Conservation (phyloP, 1,140 invertebrate species). For the Drosophila kikkawai region DNA sequence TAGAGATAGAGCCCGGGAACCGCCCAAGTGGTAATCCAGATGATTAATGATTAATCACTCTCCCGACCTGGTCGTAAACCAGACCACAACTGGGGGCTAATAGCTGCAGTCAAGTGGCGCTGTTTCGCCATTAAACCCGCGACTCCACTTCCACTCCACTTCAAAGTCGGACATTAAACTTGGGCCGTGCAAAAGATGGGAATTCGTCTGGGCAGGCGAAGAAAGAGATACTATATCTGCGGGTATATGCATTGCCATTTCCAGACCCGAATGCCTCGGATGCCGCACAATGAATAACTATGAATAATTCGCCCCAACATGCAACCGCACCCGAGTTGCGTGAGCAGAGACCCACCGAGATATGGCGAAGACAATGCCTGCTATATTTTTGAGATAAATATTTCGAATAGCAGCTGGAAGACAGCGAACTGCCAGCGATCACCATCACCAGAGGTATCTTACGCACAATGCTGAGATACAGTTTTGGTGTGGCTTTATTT, state of each 20-base stretch:
- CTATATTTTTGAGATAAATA: slow-evolving; percentile 41
- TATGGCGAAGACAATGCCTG: slow-evolving; percentile 55
- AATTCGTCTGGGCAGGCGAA: slow-evolving; percentile 62
- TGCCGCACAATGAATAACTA: slow-evolving; percentile 73
- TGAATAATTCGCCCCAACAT: slow-evolving; percentile 67
- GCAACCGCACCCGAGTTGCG: slow-evolving; percentile 70
- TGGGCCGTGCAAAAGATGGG: slow-evolving; percentile 66
- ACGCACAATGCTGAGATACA: slow-evolving; percentile 34
- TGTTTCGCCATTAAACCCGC: slow-evolving; percentile 44
- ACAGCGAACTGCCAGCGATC: slow-evolving; percentile 8
- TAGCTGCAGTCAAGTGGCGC: slow-evolving; percentile 58
- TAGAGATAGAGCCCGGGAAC: slow-evolving; percentile 28
- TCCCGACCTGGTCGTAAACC: slow-evolving; percentile 24
- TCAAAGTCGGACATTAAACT: slow-evolving; percentile 75
- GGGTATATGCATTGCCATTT: slow-evolving; percentile 60
- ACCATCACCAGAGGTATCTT: slow-evolving; percentile 6
- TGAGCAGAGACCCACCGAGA: slow-evolving; percentile 54
- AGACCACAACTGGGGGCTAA: slow-evolving; percentile 43
- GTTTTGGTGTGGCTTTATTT: slow-evolving; percentile 10
- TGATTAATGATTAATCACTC: slow-evolving; percentile 51
- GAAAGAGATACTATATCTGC: slow-evolving; percentile 20
- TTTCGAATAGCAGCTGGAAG: slow-evolving; percentile 28
- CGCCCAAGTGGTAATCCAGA: slow-evolving; percentile 41
- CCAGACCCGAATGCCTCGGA: slow-evolving; percentile 64
- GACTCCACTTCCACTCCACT: slow-evolving; percentile 23